Evolutionary conservation across 1,140 invertebrate species (phyloP), one percentile per base, ranked within the genome.

Genomic region (Magallana angulata): DNA sequence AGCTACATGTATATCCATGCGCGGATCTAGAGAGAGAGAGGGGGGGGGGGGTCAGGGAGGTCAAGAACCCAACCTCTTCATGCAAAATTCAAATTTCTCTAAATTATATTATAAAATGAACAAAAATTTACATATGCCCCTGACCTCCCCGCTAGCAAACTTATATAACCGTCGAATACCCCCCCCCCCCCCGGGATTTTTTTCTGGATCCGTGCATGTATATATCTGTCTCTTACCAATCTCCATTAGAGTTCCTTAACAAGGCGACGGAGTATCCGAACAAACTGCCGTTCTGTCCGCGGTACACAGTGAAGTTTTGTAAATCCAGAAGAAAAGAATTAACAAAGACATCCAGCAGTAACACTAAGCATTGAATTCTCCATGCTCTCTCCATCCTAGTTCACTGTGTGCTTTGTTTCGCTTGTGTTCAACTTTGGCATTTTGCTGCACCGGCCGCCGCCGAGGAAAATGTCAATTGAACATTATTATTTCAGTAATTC

Each of bases 401-500:
- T 30, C 68, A 8, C 36, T 11, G 0, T 68, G n/a, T 64, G 16
- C 18, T 18, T 6, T 8, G 24, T 76, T 76, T 8, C 24, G 24
- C 68, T 76, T 12, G 24, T 6, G 0, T 48, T 76, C 12, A 76
- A 76, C 68, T 36, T 36, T 30, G 24, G 24, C 68, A 76, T 76
- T 62, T 76, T 76, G 68, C 12, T 11, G 8, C 24, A 24, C 12
- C 68, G 24, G 68, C 12, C 68, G 24, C 12, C 68, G 24, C 24
- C 24, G 14, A 30, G 9, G 68, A 11, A 76, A 76, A 76, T 76
- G 68, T 76, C 68, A 76, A 36, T 76, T 30, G 68, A 76, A 36
- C 68, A 76, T 76, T 36, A 48, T 48, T 48, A 5, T 5, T 48
- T 36, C 7, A 30, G 18, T 76, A 76, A 30, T 30, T 30, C 24